Conservation (phyloP, 2,888 invertebrate genomes). For the Caenorhabditis sp. region DNA sequence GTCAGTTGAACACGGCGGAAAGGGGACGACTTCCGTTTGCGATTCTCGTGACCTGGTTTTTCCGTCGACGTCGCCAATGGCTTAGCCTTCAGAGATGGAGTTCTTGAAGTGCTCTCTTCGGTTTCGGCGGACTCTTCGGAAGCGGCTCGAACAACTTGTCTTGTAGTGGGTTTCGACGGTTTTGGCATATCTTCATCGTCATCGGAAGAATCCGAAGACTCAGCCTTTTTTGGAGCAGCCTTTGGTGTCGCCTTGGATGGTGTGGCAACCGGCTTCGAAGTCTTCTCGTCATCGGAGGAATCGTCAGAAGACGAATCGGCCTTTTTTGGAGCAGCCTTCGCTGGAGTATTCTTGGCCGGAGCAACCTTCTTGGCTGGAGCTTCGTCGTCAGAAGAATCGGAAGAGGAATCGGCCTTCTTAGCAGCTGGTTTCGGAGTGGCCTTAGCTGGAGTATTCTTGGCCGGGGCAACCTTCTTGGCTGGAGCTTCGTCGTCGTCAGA, state of each 20-base stretch:
- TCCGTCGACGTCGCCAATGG: conserved; percentile 47
- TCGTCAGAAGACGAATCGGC: conserved; percentile 33
- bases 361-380: conserved; percentile 9
- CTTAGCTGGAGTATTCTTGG: conserved; percentile 45
- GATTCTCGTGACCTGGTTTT: conserved; percentile 30
- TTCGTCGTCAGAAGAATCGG: conserved; percentile 46
- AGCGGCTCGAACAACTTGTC: conserved; percentile 9
- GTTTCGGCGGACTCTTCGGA: conserved; percentile 56
- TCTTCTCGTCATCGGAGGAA: conserved; percentile 38
- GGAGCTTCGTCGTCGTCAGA: conserved; percentile 56
- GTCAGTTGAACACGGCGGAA: conserved; percentile 72
- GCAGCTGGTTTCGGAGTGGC: conserved; percentile 39
- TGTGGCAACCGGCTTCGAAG: conserved; percentile 35
- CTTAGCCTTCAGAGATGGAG: conserved; percentile 42
- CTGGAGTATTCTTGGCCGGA: conserved; percentile 24
- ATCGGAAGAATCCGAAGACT: conserved; percentile 52
- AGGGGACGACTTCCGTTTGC: conserved; percentile 63
- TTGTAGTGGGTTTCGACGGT: conserved; percentile 22
- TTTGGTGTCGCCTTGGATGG: conserved; percentile 30
- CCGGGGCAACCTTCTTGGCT: conserved; percentile 27
- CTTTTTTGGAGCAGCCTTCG: conserved; percentile 33
- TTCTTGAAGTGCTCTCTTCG: conserved; percentile 46
- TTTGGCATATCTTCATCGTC: conserved; percentile 53
- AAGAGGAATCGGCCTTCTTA: conserved; percentile 40
- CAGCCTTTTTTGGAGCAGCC: conserved; percentile 40